Base-by-base conservation (phyloP, 2,888 invertebrate genomes). In the Limulus polyphemus region DNA sequence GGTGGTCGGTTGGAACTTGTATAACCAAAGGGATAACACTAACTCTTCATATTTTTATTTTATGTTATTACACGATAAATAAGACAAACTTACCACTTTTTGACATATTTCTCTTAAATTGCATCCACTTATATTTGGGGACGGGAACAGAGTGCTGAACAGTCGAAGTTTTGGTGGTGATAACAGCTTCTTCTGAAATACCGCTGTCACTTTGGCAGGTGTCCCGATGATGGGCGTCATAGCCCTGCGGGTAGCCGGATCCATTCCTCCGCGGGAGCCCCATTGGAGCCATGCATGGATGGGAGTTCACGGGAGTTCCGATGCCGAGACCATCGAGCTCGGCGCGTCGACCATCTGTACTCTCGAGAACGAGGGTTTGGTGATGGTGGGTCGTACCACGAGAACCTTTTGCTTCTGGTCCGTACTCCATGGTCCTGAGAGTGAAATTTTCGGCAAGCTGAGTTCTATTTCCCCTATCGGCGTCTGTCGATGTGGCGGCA, bases 91-190 rank as follows among this genome's bases (percentile, higher is more conserved):
- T 54, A 54, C 54, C 54, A 17, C 17, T 16, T 54, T 54, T 54
- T 11, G 54, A 32, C 9, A 54, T 14, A 78, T 93, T 94, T 77
- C 97, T 82, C 79, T 97, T 97, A 73, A 97, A 90, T 80, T 95
- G 94, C 97, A 97, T 97, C 97, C 97, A 97, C 77, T 97, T 94
- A 79, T 95, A 97, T 0, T 94, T 93, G 46, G 92, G 92, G 65
- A 90, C 84, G 16, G 70, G 67, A 54, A 67, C 61, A 32, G 69
- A 67, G 50, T 71, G 69, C 49, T 65, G 56, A 10, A 65, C 60
- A 50, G 62, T 55, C 55, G 64, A 58, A 32, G 32, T 32, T 32
- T 32, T 32, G 32, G 32, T 32, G 32, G 32, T 32, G 32, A 32
- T 32, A 32, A 32, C 32, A 56, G 62, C 59, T 32, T 59, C 62